These are phyloP conservation scores for Oxystoma pomonae DNA, from an alignment of 2,888 invertebrate species.

Conservation along the genomic window DNA sequence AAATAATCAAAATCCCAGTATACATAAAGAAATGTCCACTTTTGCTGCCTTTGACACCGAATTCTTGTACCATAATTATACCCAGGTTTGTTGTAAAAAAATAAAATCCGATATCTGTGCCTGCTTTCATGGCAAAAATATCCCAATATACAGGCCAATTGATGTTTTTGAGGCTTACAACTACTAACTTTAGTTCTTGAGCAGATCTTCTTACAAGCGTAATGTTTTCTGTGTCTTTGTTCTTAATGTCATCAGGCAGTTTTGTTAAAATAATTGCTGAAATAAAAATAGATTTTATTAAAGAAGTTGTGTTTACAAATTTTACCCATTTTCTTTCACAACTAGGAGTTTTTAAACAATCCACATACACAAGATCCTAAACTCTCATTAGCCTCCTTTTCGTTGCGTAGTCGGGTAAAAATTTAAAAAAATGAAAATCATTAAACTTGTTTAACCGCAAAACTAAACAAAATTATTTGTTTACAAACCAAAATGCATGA, in stretches of 20 bases:
- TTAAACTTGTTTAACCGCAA: too few species aligned
- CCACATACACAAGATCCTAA: too few species aligned
- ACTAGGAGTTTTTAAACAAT: too few species aligned
- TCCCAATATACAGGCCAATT: slow-evolving; percentile 21
- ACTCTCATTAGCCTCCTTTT: too few species aligned
- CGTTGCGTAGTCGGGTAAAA: too few species aligned
- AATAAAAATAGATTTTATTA: slow-evolving; percentile 17
- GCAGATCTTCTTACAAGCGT: slow-evolving; percentile 7
- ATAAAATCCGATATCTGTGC: slow-evolving; percentile 16
- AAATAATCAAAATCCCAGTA: slow-evolving; percentile 15
- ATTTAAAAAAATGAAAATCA: too few species aligned
- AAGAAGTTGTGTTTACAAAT: too few species aligned
- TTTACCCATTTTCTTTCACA: too few species aligned
- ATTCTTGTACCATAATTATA: slow-evolving; percentile 18
- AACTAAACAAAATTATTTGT: too few species aligned
- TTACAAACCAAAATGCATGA: too few species aligned
- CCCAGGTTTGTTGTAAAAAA: slow-evolving; percentile 19
- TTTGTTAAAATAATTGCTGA: slow-evolving; percentile 14
- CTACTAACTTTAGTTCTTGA: slow-evolving; percentile 16
- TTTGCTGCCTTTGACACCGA: slow-evolving; percentile 17
- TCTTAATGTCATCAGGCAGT: slow-evolving; percentile 11
- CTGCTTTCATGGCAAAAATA: slow-evolving; percentile 21
- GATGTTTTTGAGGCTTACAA: slow-evolving; percentile 13
- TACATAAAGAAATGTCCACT: slow-evolving; percentile 20
- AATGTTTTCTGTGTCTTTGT: slow-evolving; percentile 9